phyloP scores from a whole-genome alignment of 2,888 invertebrate genomes.

The Orthosia incerta region DNA sequence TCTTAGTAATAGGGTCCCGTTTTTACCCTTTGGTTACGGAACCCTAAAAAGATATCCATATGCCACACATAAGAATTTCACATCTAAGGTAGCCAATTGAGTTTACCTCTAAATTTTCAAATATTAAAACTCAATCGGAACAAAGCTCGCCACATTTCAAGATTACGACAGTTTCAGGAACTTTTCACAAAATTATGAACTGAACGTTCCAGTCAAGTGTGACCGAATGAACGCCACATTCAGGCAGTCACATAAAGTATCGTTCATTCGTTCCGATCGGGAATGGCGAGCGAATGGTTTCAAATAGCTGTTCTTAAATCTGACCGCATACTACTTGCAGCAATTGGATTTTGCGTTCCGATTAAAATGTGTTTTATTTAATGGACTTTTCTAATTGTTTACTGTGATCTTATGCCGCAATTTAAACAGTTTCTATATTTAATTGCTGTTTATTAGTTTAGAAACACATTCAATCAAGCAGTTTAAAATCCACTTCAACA shows the following conservation, averaged over 20 bases:
- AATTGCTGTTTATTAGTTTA: background rate
- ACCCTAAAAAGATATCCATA: too few species aligned
- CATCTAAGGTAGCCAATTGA: background rate
- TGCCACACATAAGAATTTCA: background rate
- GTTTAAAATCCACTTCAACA: background rate
- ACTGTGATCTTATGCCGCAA: background rate
- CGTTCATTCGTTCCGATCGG: slow-evolving; percentile 52
- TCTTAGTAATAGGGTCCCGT: too few species aligned
- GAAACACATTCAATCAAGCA: background rate
- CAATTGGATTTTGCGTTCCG: background rate
- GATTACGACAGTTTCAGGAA: slow-evolving; percentile 38
- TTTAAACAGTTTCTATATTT: too few species aligned
- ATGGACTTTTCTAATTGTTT: background rate
- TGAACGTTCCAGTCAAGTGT: slow-evolving; percentile 49
- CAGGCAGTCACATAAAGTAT: slow-evolving; percentile 59
- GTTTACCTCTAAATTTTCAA: slow-evolving; percentile 26
- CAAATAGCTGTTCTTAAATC: slow-evolving; percentile 40
- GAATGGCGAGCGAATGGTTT: slow-evolving; percentile 42
- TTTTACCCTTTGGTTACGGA: too few species aligned
- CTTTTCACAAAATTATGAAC: slow-evolving; percentile 46
- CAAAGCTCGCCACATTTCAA: slow-evolving; percentile 32
- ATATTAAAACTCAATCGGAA: slow-evolving; percentile 47
- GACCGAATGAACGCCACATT: slow-evolving; percentile 57
- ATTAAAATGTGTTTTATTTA: background rate
- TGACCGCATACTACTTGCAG: slow-evolving; percentile 6